Base-by-base conservation (phyloP, 2,113 vertebrate genomes). In the Muntiacus reevesi region DNA sequence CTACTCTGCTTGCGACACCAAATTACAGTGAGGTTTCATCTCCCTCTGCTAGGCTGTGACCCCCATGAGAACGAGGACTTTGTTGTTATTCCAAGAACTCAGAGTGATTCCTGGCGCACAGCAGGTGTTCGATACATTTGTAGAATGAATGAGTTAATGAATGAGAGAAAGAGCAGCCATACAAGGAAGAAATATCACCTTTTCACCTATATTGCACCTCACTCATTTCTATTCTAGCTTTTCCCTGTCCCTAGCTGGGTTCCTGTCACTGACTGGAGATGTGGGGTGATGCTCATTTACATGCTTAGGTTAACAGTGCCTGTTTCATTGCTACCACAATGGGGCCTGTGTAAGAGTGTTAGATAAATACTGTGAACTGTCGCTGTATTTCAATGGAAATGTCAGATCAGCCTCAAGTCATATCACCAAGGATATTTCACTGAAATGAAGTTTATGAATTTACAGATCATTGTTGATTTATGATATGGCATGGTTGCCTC, bases 381-480 rank as follows among this genome's bases (percentile, higher is more conserved):
- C 79, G 13, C 78, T 59, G 33, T 96, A 89, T 95, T 98, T 98
- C 98, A 97, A 54, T 91, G 83, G 86, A 95, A 96, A 97, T 97
- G 92, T 97, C 97, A 95, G 93, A 87, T 97, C 94, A 97, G 87
- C 88, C 87, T 96, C 78, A 84, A 97, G 79, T 82, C 94, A 82
- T 89, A 95, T 89, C 83, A 93, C 89, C 79, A 88, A 92, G 54
- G 59, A 87, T 96, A 96, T 95, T 98, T 97, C 79, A 87, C 87
- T 57, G 89, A 94, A 98, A 98, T 92, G 83, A 98, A 94, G 83
- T 78, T 98, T 97, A 97, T 95, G 97, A 96, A 97, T 97, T 96
- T 97, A 79, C 17, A 90, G 88, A 93, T 95, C 84, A 81, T 78
- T 93, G 64, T 91, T 97, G 96, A 97, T 97, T 97, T 97, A 89